Evolutionary conservation across 2,113 vertebrate genomes (phyloP).

Genomic region (Chroicocephalus ridibundus): DNA sequence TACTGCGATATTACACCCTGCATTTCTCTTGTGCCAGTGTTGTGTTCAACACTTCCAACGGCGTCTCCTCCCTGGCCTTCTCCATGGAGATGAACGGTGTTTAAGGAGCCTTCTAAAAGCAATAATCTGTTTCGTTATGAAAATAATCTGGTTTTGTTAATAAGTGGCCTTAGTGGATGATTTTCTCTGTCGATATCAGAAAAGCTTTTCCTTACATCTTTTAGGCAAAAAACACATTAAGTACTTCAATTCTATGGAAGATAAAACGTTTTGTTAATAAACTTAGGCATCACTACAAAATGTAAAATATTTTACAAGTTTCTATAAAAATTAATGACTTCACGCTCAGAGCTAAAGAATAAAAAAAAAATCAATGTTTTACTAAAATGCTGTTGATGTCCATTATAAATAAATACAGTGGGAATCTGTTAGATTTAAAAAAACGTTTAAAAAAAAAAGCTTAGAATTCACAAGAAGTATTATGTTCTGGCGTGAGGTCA

Average conservation of each 20-base stretch:
- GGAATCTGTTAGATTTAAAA: neutral
- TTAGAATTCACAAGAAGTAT: neutral
- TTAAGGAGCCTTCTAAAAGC: neutral
- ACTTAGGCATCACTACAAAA: neutral
- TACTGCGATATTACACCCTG: neutral
- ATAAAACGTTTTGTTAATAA: neutral
- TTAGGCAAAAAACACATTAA: neutral
- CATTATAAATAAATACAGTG: neutral
- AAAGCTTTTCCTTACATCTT: neutral
- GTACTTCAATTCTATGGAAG: neutral
- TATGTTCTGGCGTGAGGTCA: neutral
- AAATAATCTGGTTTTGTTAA: neutral
- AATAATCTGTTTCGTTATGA: neutral
- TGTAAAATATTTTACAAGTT: neutral
- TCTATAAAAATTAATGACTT: neutral
- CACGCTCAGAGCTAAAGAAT: neutral
- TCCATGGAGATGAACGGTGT: neutral
- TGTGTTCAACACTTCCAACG: neutral
- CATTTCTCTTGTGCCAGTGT: neutral
- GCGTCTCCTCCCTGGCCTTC: neutral
- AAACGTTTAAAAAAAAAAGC: neutral
- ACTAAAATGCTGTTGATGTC: neutral
- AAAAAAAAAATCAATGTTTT: constrained; percentile 6
- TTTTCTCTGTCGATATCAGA: neutral
- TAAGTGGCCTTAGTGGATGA: neutral